Base-by-base conservation (phyloP, 1,140 invertebrate genomes). In the Octopus bimaculoides region DNA sequence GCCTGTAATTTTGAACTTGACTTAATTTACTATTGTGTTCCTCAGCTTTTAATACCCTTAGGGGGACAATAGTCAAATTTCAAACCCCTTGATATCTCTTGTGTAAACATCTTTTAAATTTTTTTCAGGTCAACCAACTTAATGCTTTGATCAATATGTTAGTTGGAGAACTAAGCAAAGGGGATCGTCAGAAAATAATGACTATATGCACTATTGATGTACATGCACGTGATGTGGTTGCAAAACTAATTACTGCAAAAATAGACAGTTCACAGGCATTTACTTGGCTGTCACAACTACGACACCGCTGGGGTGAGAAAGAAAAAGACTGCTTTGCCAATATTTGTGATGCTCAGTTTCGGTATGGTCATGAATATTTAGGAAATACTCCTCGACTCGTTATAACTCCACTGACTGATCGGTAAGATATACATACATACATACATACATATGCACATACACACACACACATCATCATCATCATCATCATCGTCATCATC, bases 151-250 rank as follows among this genome's bases (percentile, higher is more conserved):
- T 99, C 85, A 93, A 94, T 12, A 91, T 98, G 82, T 90, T 99
- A 77, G 92, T 98, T 77, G 96, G 96, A 55, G 95, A 97, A 86
- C 91, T 98, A 54, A 94, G 92, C 52, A 94, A 94, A 87, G 94
- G 95, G 87, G 96, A 98, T 89, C 92, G 97, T 71, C 97, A 98
- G 90, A 98, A 98, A 91, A 96, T 99, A 81, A 98, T 98, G 97
- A 98, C 97, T 0, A 97, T 99, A 87, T 98, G 97, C 90, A 98
- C 97, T 4, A 98, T 99, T 88, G 97, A 99, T 89, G 97, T 98
- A 52, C 92, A 92, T 82, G 96, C 96, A 2, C 93, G 97, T 90
- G 97, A 98, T 90, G 96, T 98, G 56, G 96, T 98, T 4, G 92
- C 93, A 71, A 97, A 97, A 91, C 91, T 99, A 87, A 97, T 98